These are phyloP conservation scores for Torymus texanus DNA, from an alignment of 2,888 invertebrate genomes.

Conservation along the genomic window DNA sequence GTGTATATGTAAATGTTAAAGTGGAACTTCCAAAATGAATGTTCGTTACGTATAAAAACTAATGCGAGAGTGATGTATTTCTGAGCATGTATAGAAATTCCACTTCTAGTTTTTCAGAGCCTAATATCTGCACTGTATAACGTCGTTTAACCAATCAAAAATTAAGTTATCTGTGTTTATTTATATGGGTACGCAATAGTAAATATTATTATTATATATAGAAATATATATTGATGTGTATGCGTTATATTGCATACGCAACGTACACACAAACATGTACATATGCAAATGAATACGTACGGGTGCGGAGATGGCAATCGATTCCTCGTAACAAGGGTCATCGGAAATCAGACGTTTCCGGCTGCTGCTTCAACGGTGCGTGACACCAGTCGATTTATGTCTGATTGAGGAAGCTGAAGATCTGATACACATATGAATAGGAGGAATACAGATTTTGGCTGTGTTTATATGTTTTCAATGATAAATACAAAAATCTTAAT, in stretches of 20 bases:
- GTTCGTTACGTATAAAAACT: too few species aligned
- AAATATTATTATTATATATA: too few species aligned
- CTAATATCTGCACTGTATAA: too few species aligned
- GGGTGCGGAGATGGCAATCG: slow-evolving; percentile 33
- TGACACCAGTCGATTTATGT: neutral
- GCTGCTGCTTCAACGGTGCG: neutral
- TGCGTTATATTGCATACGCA: slow-evolving; percentile 28
- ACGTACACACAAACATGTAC: slow-evolving; percentile 26
- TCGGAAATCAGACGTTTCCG: slow-evolving; percentile 46
- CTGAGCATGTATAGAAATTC: too few species aligned
- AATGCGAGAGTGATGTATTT: too few species aligned
- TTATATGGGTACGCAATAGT: too few species aligned
- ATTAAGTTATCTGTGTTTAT: too few species aligned
- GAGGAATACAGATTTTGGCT: neutral
- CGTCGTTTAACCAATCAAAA: too few species aligned
- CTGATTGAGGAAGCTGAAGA: neutral
- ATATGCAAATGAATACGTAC: slow-evolving; percentile 39
- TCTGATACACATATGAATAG: neutral
- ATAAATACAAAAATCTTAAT: neutral
- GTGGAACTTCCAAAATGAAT: too few species aligned
- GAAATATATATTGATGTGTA: too few species aligned
- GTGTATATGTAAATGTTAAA: too few species aligned
- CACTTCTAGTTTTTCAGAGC: too few species aligned
- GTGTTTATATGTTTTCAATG: neutral
- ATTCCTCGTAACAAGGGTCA: slow-evolving; percentile 24